Evolutionary conservation across 2,797 vertebrate genomes (phyloP).

Genomic region (Pseudochirops corinnae): DNA sequence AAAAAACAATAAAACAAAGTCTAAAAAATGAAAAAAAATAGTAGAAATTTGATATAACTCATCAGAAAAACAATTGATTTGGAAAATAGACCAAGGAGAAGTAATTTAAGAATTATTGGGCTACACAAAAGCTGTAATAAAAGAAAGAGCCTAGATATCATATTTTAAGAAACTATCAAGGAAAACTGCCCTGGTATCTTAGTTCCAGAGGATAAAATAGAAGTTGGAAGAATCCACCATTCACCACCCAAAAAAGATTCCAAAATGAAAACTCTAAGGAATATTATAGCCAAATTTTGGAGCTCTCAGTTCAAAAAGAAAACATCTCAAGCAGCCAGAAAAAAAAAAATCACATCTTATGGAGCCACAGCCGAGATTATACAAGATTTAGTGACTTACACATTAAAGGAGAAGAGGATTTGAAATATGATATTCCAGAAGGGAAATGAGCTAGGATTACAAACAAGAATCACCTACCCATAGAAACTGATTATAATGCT

Average conservation of each 20-base stretch:
- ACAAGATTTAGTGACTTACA: background rate
- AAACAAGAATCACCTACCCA: background rate
- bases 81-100: background rate
- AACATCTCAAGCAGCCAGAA: background rate
- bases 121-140: background rate
- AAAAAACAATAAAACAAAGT: background rate
- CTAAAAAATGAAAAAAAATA: background rate
- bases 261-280: background rate
- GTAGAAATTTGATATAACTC: background rate
- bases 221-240: background rate
- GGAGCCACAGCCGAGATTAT: background rate
- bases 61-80: background rate
- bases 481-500: background rate
- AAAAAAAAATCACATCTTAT: background rate
- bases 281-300: background rate
- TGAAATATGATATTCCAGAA: background rate
- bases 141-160: background rate
- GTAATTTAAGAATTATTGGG: background rate
- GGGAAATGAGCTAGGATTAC: background rate
- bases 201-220: background rate
- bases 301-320: background rate
- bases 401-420: background rate
- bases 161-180: background rate
- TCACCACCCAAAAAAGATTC: background rate
- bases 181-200: background rate